A percentile compares a stretch with the other conserved stretches of the same genome.
These are phyloP conservation scores for Acropternis orthonyx DNA, from an alignment of 2,797 vertebrate species.

Conservation along the genomic window DNA sequence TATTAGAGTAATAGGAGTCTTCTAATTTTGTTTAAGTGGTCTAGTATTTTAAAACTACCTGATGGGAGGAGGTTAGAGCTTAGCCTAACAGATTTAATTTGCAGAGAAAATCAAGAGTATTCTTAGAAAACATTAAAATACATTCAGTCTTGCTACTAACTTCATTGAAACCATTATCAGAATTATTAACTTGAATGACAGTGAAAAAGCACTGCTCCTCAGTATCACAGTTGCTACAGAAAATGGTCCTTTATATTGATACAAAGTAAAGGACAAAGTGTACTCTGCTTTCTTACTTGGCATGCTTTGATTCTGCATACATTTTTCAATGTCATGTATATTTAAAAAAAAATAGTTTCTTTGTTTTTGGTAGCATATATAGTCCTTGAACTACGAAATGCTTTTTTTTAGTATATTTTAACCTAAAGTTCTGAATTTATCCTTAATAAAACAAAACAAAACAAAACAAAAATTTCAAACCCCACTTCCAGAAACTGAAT, in stretches of 20 bases:
- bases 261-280: neutral
- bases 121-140: neutral
- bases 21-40: neutral
- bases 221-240: neutral
- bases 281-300: neutral
- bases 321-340: rapidly evolving
- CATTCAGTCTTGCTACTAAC: neutral
- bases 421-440: neutral
- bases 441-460: neutral
- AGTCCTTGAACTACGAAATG: neutral
- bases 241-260: neutral
- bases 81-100: neutral
- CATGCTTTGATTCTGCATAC: neutral
- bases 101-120: neutral
- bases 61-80: neutral
- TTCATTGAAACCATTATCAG: neutral
- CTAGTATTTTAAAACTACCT: neutral
- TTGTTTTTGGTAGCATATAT: neutral
- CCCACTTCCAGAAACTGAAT: neutral
- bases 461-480: too few species aligned
- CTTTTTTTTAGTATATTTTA: neutral
- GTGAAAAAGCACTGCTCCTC: neutral
- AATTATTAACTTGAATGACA: neutral
- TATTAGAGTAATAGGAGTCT: neutral
- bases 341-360: neutral